phyloP scores from a whole-genome alignment of 2,888 invertebrate species.

The Macropis europaea region DNA sequence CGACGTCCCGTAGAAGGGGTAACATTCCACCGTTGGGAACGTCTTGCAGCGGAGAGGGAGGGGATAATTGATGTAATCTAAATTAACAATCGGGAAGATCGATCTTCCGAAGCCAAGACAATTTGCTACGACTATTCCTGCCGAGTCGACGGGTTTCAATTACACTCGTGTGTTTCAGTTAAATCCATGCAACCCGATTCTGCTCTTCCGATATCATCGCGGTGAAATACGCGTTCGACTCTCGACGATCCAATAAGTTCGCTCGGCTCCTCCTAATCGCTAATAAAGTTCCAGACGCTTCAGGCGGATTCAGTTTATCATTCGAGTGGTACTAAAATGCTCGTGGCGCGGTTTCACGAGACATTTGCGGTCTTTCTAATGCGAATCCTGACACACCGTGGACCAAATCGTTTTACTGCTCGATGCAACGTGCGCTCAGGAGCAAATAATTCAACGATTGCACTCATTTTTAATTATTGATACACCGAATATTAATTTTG shows the following conservation, averaged over 20 bases:
- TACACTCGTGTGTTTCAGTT: conserved; percentile 11
- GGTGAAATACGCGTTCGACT: neutral
- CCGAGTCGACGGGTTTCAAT: conserved; percentile 7
- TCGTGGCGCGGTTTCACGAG: neutral
- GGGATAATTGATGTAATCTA: conserved; percentile 20
- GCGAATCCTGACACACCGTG: no score
- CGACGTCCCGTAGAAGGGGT: neutral
- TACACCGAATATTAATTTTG: no score
- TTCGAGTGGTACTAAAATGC: neutral
- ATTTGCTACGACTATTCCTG: neutral
- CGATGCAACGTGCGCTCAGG: no score
- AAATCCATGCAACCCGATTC: neutral
- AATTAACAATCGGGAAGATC: conserved; percentile 30
- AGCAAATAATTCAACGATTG: no score
- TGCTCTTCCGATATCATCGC: neutral
- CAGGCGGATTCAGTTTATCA: neutral
- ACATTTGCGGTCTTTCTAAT: no score
- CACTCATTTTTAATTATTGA: no score
- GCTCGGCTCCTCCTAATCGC: neutral
- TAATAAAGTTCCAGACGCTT: neutral
- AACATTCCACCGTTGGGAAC: neutral
- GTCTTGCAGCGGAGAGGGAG: neutral
- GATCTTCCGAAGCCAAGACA: conserved; percentile 1
- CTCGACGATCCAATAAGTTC: neutral
- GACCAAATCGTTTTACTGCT: no score